phyloP scores from a whole-genome alignment of 2,888 invertebrate genomes.

The Gortyna flavago region DNA sequence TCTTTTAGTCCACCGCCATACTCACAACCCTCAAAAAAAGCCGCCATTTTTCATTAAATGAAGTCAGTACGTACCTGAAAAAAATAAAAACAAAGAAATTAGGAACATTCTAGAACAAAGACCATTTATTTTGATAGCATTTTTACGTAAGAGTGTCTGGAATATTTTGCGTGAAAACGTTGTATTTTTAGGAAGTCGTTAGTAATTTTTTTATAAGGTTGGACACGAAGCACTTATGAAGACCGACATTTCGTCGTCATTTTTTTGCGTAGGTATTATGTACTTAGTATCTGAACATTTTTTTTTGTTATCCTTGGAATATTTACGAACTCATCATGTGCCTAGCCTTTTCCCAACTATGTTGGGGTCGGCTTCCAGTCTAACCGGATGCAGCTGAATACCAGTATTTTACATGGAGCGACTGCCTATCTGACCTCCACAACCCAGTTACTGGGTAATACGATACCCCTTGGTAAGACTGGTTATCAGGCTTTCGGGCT shows the following conservation, averaged over 20 bases:
- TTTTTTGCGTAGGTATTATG: not conserved
- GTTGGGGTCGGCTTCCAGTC: too few species aligned
- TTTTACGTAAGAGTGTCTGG: slow-evolving; percentile 34
- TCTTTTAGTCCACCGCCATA: slow-evolving; percentile 16
- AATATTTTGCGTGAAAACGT: slow-evolving; percentile 23
- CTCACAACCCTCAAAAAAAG: slow-evolving; percentile 13
- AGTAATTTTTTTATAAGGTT: slow-evolving; percentile 33
- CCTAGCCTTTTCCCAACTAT: too few species aligned
- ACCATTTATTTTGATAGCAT: slow-evolving; percentile 25
- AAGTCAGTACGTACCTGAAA: slow-evolving; percentile 61
- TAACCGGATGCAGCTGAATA: too few species aligned
- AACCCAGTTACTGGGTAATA: too few species aligned
- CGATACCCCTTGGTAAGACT: too few species aligned
- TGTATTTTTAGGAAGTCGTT: slow-evolving; percentile 25
- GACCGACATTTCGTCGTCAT: not conserved
- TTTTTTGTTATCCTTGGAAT: not conserved
- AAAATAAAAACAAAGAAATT: slow-evolving; percentile 49
- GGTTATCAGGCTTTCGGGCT: too few species aligned
- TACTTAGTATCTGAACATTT: not conserved
- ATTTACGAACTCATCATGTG: too few species aligned
- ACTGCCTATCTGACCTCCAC: too few species aligned
- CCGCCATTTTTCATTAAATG: slow-evolving; percentile 18
- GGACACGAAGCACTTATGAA: slow-evolving; percentile 21
- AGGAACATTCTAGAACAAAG: slow-evolving; percentile 32
- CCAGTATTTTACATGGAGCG: too few species aligned